Base-by-base conservation (phyloP, 2,113 vertebrate genomes). In the Chaetodon auriga region DNA sequence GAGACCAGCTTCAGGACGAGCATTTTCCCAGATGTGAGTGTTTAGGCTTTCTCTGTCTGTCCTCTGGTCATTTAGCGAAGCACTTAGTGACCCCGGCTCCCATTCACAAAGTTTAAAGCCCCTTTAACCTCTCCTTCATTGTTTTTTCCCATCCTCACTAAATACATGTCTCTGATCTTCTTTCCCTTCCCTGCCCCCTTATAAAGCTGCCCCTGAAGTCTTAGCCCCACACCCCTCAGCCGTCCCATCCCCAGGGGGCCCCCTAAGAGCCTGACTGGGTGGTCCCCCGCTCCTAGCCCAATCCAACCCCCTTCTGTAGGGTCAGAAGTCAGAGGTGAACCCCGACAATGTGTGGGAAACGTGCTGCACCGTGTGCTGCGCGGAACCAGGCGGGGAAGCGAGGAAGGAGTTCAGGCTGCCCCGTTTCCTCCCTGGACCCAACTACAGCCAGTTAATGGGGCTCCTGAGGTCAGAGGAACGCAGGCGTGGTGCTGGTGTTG, bases 261-360 rank as follows among this genome's bases (percentile, higher is more conserved):
- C 82, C 84, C 55, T 70, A 84, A 94, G 83, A 91, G 88, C 74
- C 89, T 71, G 81, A 64, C 88, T 92, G 94, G 95, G 95, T 95
- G 95, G 95, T 95, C 95, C 70, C 30, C 84, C 65, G 49, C 68
- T 41, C 75, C 63, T 35, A 23, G 23, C 74, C 60, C 61, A 77
- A 71, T 68, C 80, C 89, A 82, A 66, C 63, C 83, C 66, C 76
- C 25, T 66, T 69, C 89, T 82, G 45, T 38, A 43, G 86, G 95
- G 93, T 94, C 87, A 93, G 78, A 89, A 90, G 94, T 95, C 91
- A 94, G 83, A 94, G 94, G 95, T 95, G 87, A 89, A 72, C 89
- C 82, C 80, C 70, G 62, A 90, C 87, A 89, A 85, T 84, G 90
- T 95, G 94, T 95, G 95, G 94, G 95, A 95, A 95, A 95, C 89